Percentiles rank a stretch among this genome's conserved stretches.
These are phyloP conservation scores for Eupithecia tripunctaria DNA, from an alignment of 2,888 invertebrate genomes.

Conservation along the genomic window DNA sequence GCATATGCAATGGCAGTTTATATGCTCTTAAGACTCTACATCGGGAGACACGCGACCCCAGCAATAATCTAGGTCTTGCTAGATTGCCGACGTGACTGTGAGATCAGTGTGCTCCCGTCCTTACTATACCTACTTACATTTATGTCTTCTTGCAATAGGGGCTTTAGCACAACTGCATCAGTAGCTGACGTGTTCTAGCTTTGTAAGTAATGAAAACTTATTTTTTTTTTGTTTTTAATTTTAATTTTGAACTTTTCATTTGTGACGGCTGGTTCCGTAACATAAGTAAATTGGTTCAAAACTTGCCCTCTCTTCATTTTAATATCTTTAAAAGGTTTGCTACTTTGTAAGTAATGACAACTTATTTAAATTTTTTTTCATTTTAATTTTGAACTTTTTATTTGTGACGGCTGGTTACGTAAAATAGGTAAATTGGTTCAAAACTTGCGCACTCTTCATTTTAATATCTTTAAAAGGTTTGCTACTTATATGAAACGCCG, in stretches of 20 bases:
- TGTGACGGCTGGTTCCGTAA: constrained; percentile 28
- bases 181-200: neutral
- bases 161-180: neutral
- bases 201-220: constrained; percentile 16
- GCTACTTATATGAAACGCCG: constrained; percentile 13
- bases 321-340: constrained; percentile 11
- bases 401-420: constrained; percentile 31
- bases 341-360: neutral
- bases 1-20: constrained; percentile 2
- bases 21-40: neutral
- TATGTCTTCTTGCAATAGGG: neutral
- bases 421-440: constrained; percentile 21
- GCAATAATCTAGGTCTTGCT: constrained; percentile 24
- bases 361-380: constrained; percentile 40
- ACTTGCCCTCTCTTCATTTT: constrained; percentile 8
- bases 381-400: constrained; percentile 41
- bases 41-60: neutral
- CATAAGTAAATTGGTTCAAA: constrained; percentile 22
- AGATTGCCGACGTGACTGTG: constrained; percentile 27
- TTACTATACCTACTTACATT: constrained; percentile 4
- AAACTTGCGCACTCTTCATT: constrained; percentile 9
- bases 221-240: constrained; percentile 41
- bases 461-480: constrained; percentile 13
- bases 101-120: constrained; percentile 9
- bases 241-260: constrained; percentile 36